phyloP scores from a whole-genome alignment of 2,113 vertebrate genomes.

The Sturnira hondurensis region DNA sequence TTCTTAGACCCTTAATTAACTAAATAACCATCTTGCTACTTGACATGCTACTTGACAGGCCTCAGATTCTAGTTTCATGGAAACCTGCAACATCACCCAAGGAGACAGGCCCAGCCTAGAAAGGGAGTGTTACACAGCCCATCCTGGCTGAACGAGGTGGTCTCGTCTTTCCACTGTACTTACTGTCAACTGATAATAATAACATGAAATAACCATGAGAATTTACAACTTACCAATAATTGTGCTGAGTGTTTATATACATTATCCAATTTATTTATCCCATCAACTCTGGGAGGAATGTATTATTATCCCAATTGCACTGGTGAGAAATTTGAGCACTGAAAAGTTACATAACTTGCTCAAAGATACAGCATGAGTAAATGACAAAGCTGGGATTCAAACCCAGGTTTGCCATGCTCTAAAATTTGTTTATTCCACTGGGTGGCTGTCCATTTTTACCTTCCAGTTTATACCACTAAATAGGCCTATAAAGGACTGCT shows the following conservation, averaged over 20 bases:
- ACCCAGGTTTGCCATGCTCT: neutral
- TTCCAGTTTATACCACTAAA: neutral
- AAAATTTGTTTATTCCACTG: neutral
- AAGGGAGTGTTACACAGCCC: neutral
- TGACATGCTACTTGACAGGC: neutral
- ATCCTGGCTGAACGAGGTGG: neutral
- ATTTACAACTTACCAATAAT: neutral
- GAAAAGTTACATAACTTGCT: neutral
- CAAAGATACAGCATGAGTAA: neutral
- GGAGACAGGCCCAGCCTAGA: neutral
- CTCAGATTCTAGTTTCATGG: neutral
- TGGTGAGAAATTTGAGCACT: neutral
- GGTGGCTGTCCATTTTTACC: neutral
- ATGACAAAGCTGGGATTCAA: neutral
- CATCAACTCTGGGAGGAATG: neutral
- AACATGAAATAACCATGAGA: neutral
- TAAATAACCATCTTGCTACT: neutral
- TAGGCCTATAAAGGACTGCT: neutral
- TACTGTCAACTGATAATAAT: neutral
- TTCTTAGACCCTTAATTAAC: neutral
- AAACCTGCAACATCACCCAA: fast-evolving
- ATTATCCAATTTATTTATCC: neutral
- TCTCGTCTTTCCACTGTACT: neutral
- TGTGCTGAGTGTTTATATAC: neutral
- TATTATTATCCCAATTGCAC: neutral